Percentiles rank a stretch among this genome's conserved stretches.
Evolutionary conservation across 2,888 invertebrate genomes (phyloP).

Genomic region (Agrenia bidenticulata): DNA sequence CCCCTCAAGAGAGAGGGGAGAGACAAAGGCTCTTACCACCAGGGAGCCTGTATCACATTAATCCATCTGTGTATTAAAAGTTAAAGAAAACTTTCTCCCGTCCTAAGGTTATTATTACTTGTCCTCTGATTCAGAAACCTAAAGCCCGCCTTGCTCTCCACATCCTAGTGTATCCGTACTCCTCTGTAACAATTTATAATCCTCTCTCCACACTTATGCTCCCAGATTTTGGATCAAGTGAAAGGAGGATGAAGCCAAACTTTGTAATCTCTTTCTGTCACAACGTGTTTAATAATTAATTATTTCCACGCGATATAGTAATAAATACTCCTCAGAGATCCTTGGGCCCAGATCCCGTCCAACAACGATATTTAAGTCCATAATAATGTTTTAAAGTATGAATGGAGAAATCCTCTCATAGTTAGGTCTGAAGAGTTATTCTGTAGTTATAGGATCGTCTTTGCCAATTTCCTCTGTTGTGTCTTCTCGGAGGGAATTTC

Average conservation of each 20-base stretch:
- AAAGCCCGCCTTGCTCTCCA: no score
- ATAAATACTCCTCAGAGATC: constrained; percentile 18
- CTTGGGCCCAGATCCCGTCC: neutral
- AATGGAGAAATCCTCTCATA: no score
- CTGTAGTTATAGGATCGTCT: neutral
- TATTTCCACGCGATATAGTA: constrained; percentile 37
- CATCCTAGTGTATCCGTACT: no score
- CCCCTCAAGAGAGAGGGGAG: neutral
- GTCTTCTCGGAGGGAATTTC: no score
- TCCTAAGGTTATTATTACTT: constrained; percentile 2
- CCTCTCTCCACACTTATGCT: no score
- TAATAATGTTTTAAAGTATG: no score
- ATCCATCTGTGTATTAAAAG: constrained; percentile 7
- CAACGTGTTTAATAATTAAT: constrained; percentile 37
- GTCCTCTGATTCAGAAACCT: neutral
- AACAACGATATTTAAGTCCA: constrained; percentile 10
- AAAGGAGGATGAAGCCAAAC: constrained; percentile 1
- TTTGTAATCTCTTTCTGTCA: constrained; percentile 34
- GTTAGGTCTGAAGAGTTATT: no score
- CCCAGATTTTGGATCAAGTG: neutral
- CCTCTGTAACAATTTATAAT: no score
- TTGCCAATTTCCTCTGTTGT: constrained; percentile 5
- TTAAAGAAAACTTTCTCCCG: constrained; percentile 7
- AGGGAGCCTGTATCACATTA: constrained; percentile 4
- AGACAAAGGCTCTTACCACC: neutral